Base-by-base conservation (phyloP, 2,888 invertebrate species). In the Lasioglossum oenotherae region DNA sequence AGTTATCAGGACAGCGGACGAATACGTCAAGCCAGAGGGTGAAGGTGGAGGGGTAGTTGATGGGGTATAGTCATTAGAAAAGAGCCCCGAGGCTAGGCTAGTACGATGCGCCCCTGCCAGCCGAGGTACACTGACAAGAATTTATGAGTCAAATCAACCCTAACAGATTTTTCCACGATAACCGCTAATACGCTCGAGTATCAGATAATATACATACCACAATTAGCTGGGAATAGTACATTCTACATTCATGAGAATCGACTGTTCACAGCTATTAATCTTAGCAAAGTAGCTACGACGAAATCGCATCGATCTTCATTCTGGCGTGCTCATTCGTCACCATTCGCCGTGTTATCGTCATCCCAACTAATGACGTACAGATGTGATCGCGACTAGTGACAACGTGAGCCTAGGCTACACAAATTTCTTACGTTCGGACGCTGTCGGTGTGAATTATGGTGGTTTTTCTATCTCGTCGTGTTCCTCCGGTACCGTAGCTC, bases 211-310 rank as follows among this genome's bases (percentile, higher is more conserved):
- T 41, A 41, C 41, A 41, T 38, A 71, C n/a, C 38, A 41, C 38
- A 71, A 71, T 71, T 71, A 41, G 10, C 38, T 23, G 23, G 23
- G 23, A 35, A 69, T 35, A n/a, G 71, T 12, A n/a, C 71, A n/a
- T 38, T 41, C 71, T 71, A 71, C 23, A 41, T 71, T 71, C 38
- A 31, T 35, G 44, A 49, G 16, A 79, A 84, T 80, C 76, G 69
- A 44, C 60, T 79, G 53, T 76, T 79, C 75, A n/a, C 31, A 57
- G 76, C 79, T 84, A 85, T 85, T 84, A 85, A 85, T 84, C 85
- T 77, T 84, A 53, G 72, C 16, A 41, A 84, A 84, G 49, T 49
- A 53, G 69, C 41, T 69, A 73, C 73, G 46, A 84, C 49, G 57
- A 69, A 69, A 69, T 74, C 73, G 79, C 85, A 84, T 84, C 85